phyloP scores from a whole-genome alignment of 2,888 invertebrate genomes.

The Esperia sulphurella region DNA sequence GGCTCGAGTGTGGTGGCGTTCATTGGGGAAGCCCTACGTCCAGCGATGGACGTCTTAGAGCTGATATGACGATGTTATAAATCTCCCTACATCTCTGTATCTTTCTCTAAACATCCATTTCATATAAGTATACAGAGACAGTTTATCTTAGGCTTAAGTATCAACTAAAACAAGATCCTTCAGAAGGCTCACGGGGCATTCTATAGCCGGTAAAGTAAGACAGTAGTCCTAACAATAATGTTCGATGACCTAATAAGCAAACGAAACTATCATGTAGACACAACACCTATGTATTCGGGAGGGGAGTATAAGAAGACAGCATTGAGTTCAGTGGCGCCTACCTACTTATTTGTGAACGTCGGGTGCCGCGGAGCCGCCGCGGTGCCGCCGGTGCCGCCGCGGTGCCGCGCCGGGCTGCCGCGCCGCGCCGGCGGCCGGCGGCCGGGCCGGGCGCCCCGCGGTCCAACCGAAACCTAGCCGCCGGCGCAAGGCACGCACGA shows the following conservation, averaged over 20 bases:
- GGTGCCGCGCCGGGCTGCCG: background rate
- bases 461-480: conserved; percentile 27
- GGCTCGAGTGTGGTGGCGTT: too few relatives aligned
- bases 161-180: too few relatives aligned
- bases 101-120: too few relatives aligned
- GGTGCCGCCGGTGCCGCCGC: background rate
- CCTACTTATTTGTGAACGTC: conserved; percentile 42
- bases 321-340: conserved; percentile 36
- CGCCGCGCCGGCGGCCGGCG: conserved; percentile 35
- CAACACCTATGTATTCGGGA: background rate
- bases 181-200: too few relatives aligned
- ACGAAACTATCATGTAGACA: background rate
- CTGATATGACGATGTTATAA: too few relatives aligned
- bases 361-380: conserved; percentile 25
- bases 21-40: too few relatives aligned
- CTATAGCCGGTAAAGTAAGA: too few relatives aligned
- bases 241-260: background rate
- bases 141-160: too few relatives aligned
- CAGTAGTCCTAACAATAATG: background rate
- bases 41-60: too few relatives aligned
- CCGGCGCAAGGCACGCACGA: background rate
- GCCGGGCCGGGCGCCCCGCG: conserved; percentile 46
- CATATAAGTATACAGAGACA: too few relatives aligned
- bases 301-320: background rate
- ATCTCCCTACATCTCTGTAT: too few relatives aligned